A percentile compares a stretch with the other conserved stretches of the same genome.
Evolutionary conservation across 2,113 vertebrate species (phyloP).

Genomic region (Rattus norvegicus): DNA sequence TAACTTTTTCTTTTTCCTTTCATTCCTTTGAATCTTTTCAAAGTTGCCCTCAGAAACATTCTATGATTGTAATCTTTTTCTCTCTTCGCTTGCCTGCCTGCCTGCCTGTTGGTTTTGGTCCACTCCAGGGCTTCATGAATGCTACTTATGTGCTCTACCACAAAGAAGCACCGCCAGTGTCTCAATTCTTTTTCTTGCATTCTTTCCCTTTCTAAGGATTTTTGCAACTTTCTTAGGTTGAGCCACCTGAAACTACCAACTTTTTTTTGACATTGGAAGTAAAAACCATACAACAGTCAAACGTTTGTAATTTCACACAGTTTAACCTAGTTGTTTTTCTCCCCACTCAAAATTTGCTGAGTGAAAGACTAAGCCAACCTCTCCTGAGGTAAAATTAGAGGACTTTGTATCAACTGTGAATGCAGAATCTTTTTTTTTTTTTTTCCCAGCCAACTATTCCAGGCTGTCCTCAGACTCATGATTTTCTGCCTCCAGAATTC

Average conservation of each 20-base stretch:
- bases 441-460: neutral
- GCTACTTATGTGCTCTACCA: neutral
- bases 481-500: neutral
- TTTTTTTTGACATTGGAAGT: neutral
- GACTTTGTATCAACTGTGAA: neutral
- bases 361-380: slow-evolving; percentile 1
- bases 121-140: too few species aligned
- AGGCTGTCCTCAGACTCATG: neutral
- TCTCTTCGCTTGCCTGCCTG: neutral
- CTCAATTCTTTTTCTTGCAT: neutral
- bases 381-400: slow-evolving; percentile 22
- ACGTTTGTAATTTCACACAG: neutral
- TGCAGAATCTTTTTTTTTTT: neutral
- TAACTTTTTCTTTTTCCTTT: slow-evolving; percentile 3
- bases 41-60: neutral
- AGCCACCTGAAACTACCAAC: neutral
- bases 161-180: neutral
- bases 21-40: slow-evolving; percentile 12
- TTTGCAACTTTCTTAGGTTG: slow-evolving; percentile 35
- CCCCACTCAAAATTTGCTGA: neutral
- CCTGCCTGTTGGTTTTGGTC: neutral
- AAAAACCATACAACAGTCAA: neutral
- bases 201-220: neutral
- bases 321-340: slow-evolving; percentile 31
- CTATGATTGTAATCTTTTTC: neutral